Base-by-base conservation (phyloP, 2,113 vertebrate species). In the Ivindomyrus marchei region DNA sequence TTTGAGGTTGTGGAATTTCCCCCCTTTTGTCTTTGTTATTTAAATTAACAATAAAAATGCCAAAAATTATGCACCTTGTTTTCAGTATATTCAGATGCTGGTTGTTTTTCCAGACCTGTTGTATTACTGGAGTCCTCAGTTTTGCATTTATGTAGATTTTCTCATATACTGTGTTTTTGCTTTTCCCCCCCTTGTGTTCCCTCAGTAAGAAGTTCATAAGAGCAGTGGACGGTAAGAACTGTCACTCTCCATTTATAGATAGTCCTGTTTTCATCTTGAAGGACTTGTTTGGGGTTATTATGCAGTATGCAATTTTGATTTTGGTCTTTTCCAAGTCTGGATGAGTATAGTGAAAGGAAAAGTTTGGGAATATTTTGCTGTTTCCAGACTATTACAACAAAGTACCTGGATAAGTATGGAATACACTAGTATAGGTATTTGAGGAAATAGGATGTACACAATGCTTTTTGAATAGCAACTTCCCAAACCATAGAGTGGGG, bases 21-120 rank as follows among this genome's bases (percentile, higher is more conserved):
- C 89, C 94, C 94, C 89, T 94, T 94, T 91, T 95, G 94, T 95
- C 93, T 94, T 93, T 95, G 94, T 96, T 96, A 96, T 96, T 96
- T 96, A 95, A 96, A 94, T 95, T 93, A 96, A 96, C 94, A 95
- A 95, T 94, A 95, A 70, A 85, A 91, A 93, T 88, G 92, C 89
- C 5, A 89, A 89, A 39, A 90, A 56, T 92, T 62, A 52, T 89
- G 13, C 17, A 89, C 80, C 90, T 31, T 27, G 62, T 50, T 36
- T 89, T 19, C 21, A 50, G 17, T 39, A 13, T 90, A 74, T 53
- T 39, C 50, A 24, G 52, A 3, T 46, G 36, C 74, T 56, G 27
- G 10, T 52, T 84, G 19, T 52, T 13, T 31, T 7, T n/a, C n/a
- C n/a, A 19, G 27, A 31, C 15, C 47, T 36, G 62, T 58, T 56